These are phyloP conservation scores for Epinotia demarniana DNA, from an alignment of 2,888 invertebrate genomes.

Conservation along the genomic window DNA sequence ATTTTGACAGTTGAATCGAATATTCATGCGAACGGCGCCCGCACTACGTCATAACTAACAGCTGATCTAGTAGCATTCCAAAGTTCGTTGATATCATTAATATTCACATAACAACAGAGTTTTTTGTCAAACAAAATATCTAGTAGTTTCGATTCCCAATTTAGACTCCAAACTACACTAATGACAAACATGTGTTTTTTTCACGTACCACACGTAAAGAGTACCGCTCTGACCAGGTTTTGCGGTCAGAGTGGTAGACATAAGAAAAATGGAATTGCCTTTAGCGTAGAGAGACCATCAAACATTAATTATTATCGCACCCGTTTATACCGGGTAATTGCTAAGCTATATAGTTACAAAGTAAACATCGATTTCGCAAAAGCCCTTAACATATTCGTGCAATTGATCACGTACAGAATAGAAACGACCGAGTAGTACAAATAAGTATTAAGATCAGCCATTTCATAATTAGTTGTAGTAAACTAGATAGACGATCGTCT, in stretches of 20 bases:
- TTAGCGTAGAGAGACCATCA: constrained; percentile 1
- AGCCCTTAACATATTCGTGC: constrained; percentile 21
- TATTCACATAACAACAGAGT: not conserved
- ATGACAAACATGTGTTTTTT: not conserved
- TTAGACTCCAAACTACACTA: not conserved
- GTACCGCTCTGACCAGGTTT: not conserved
- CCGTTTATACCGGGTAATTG: not conserved
- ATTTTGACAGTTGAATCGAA: constrained; percentile 35
- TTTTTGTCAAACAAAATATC: not conserved
- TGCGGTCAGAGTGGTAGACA: too few relatives aligned
- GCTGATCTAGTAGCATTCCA: constrained; percentile 25
- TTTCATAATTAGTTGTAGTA: too few relatives aligned
- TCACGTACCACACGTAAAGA: not conserved
- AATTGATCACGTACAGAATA: constrained; percentile 13
- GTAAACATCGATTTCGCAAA: constrained; percentile 17
- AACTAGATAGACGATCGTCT: too few relatives aligned
- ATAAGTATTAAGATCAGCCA: not conserved
- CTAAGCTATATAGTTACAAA: constrained; percentile 1
- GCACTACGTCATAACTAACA: constrained; percentile 19
- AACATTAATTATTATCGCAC: constrained; percentile 1
- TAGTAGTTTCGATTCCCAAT: not conserved
- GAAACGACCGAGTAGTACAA: not conserved
- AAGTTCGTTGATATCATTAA: constrained; percentile 10
- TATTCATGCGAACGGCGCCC: constrained; percentile 15
- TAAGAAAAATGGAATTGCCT: too few relatives aligned